phyloP scores from a whole-genome alignment of 2,797 vertebrate genomes.

The Galago senegalensis region DNA sequence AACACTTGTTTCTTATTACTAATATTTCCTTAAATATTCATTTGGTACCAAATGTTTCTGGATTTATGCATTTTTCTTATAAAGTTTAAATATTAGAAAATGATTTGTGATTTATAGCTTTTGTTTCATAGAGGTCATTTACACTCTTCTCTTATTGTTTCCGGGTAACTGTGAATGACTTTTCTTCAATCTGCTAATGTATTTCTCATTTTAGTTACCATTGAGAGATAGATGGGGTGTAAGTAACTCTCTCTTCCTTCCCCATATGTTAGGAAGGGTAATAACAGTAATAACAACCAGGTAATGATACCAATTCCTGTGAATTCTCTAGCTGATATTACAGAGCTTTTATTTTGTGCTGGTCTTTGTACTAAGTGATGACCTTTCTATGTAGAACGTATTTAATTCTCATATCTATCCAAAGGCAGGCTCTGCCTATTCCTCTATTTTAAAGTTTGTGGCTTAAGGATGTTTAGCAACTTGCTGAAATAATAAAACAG shows the following conservation, averaged over 20 bases:
- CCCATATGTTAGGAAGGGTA: neutral
- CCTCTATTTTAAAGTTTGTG: neutral
- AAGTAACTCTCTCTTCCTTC: neutral
- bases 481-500: neutral
- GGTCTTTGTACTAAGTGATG: neutral
- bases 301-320: neutral
- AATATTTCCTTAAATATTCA: neutral
- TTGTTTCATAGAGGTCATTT: neutral
- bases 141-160: neutral
- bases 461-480: neutral
- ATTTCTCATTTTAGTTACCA: constrained; percentile 21
- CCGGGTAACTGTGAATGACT: neutral
- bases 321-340: neutral
- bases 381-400: neutral
- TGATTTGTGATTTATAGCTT: neutral
- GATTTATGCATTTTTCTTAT: neutral
- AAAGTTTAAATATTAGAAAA: neutral
- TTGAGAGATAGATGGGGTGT: neutral
- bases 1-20: neutral
- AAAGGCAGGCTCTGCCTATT: neutral
- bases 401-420: neutral
- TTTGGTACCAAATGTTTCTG: neutral
- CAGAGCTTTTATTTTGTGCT: constrained; percentile 21
- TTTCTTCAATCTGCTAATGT: neutral
- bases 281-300: neutral